Evolutionary conservation across 1,140 invertebrate genomes (phyloP), one percentile per base, ranked within the genome.

Genomic region (Dryas iulia): DNA sequence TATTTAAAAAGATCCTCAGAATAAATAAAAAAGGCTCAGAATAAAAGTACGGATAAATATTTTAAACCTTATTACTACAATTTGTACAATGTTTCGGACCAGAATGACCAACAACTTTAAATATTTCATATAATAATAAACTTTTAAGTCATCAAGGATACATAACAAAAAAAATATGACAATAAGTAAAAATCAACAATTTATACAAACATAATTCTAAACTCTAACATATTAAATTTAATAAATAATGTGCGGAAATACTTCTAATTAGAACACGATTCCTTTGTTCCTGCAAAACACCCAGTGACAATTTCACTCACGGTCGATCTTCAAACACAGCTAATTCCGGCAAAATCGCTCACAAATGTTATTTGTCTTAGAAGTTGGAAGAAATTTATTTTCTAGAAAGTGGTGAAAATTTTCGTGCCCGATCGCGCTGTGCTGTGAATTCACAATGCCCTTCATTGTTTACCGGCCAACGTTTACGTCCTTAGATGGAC

Each of bases 341-440:
- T 72, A 70, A 72, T 71, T 59, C 59, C 57, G n/a, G 57, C 71
- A 56, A 68, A 73, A 74, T 69, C 67, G 61, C 61, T 70, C 59
- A 64, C 70, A 63, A 69, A 74, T 65, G 61, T 71, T 79, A 74
- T 83, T 79, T 79, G 74, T 77, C 72, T 79, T 81, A 26, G 24
- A 47, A 47, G 33, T 73, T 39, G 62, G 28, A 10, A 69, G 68
- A 76, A 81, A 77, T 75, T 78, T 81, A 81, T 83, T 82, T 82
- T 77, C 76, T 66, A 72, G 66, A 77, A 78, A 77, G 71, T 73
- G 73, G 81, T 77, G 83, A 82, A 81, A 82, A 83, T 83, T 83
- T 85, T 82, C 83, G 66, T 81, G 73, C 59, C 74, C 75, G 60
- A 69, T 71, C 59, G 60, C 52, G 18, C n/a, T 72, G 78, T 68